phyloP scores from a whole-genome alignment of 2,797 vertebrate genomes.

The Paguma larvata region DNA sequence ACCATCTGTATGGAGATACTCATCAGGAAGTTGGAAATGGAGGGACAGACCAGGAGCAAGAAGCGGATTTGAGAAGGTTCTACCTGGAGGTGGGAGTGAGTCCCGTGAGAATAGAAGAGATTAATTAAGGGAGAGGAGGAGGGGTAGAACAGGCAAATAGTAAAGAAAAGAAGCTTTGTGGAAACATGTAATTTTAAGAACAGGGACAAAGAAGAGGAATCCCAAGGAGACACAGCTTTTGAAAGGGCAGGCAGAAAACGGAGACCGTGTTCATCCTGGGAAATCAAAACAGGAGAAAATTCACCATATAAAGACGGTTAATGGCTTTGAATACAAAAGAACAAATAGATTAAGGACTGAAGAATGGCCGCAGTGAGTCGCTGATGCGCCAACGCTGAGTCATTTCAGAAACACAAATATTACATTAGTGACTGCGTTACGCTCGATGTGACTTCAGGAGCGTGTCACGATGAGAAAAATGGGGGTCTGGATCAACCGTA shows the following conservation, averaged over 20 bases:
- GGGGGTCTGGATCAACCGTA: background rate
- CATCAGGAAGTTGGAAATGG: background rate
- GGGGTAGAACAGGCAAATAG: background rate
- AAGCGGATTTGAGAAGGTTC: background rate
- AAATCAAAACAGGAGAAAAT: background rate
- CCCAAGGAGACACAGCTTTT: background rate
- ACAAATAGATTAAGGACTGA: background rate
- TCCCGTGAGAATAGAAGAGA: background rate
- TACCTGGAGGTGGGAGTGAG: background rate
- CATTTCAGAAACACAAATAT: background rate
- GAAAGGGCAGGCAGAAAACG: background rate
- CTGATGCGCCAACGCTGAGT: background rate
- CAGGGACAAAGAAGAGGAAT: background rate
- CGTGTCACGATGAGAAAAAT: background rate
- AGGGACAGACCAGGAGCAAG: background rate
- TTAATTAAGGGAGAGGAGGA: background rate
- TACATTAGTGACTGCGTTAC: background rate
- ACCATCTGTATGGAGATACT: background rate
- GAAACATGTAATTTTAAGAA: background rate
- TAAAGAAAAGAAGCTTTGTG: background rate
- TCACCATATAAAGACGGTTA: background rate
- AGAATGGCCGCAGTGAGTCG: background rate
- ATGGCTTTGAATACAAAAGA: background rate
- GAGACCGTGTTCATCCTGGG: background rate
- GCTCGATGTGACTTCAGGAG: background rate